These are phyloP conservation scores for Papilio dardanus DNA, from an alignment of 1,140 invertebrate genomes.

Conservation along the genomic window DNA sequence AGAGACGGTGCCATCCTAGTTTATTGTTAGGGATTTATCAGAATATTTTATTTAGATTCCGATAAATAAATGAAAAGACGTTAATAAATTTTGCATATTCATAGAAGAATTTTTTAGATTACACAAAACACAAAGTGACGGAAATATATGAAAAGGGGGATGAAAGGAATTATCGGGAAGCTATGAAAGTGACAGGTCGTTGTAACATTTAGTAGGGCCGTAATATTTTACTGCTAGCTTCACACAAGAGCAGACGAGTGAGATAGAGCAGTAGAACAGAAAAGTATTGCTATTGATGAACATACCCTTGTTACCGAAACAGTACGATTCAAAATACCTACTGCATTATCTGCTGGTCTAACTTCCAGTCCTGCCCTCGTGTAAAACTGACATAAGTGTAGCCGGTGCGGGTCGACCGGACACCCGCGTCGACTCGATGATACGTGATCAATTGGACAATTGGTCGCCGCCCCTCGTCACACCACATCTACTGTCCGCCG, in stretches of 20 bases:
- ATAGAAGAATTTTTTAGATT: neutral
- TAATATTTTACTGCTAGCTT: neutral
- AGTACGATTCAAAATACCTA: neutral
- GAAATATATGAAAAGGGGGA: neutral
- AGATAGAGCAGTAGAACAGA: neutral
- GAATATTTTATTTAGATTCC: neutral
- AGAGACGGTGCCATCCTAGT: no score
- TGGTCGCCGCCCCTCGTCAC: conserved; percentile 44
- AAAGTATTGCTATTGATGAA: neutral
- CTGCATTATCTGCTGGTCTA: neutral
- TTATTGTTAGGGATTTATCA: no score
- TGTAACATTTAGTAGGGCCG: neutral
- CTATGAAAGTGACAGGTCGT: conserved; percentile 20
- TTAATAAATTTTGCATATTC: neutral
- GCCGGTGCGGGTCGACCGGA: neutral
- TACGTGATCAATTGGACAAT: conserved; percentile 65
- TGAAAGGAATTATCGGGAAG: neutral
- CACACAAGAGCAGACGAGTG: neutral
- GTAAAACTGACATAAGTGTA: neutral
- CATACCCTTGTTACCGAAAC: neutral
- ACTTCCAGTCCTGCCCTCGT: neutral
- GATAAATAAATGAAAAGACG: neutral
- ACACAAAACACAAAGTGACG: neutral
- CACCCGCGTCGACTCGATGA: conserved; percentile 51
- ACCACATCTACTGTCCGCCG: neutral